phyloP scores from a whole-genome alignment of 2,797 vertebrate species.

The Serranus cabrilla region DNA sequence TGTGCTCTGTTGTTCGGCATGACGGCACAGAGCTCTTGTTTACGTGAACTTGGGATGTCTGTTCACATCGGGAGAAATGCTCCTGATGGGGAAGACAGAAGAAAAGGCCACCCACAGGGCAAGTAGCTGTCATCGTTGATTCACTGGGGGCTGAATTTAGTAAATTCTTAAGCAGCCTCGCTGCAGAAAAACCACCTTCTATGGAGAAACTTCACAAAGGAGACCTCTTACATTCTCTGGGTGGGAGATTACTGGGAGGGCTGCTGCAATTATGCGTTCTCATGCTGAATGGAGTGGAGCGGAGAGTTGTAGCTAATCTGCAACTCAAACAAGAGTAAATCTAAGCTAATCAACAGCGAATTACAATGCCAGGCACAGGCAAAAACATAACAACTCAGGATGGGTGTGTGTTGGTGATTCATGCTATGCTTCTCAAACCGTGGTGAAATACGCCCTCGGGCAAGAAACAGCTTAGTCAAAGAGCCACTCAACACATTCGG shows the following conservation, averaged over 20 bases:
- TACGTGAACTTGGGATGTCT: conserved; percentile 75
- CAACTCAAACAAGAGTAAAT: conserved; percentile 84
- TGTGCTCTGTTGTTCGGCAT: conserved; percentile 69
- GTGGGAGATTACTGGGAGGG: conserved; percentile 77
- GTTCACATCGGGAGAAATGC: conserved; percentile 71
- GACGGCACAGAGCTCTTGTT: conserved; percentile 69
- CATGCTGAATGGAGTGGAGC: conserved; percentile 74
- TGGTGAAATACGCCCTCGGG: conserved; percentile 68
- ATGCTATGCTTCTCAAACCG: conserved; percentile 69
- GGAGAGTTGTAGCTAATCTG: conserved; percentile 78
- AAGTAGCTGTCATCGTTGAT: conserved; percentile 75
- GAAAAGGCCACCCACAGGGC: conserved; percentile 82
- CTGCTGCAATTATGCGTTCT: conserved; percentile 78
- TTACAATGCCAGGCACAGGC: conserved; percentile 78
- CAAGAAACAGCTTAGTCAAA: conserved; percentile 68
- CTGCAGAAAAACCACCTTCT: conserved; percentile 66
- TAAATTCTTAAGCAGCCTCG: conserved; percentile 73
- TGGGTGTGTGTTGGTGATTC: conserved; percentile 71
- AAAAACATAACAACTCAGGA: conserved; percentile 71
- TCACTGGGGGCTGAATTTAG: conserved; percentile 71
- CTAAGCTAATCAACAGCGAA: conserved; percentile 77
- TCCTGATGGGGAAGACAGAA: conserved; percentile 61
- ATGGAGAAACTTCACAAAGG: conserved; percentile 77
- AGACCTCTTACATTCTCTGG: conserved; percentile 72
- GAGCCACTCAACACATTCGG: conserved; percentile 60